phyloP scores from a whole-genome alignment of 2,113 vertebrate species.

The Crypturellus undulatus region DNA sequence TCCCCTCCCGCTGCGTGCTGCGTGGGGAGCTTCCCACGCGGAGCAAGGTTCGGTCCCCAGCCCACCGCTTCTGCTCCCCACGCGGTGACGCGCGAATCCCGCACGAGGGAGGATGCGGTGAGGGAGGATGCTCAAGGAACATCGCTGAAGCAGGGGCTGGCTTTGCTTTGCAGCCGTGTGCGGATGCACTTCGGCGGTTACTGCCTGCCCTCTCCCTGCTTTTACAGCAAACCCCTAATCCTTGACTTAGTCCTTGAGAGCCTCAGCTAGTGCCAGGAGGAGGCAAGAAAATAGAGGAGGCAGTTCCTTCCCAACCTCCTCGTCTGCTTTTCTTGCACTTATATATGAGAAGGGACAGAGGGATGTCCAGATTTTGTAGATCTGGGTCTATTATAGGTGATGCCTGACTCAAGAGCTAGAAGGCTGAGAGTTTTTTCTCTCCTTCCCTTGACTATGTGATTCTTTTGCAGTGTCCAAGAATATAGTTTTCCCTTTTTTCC shows the following conservation, averaged over 20 bases:
- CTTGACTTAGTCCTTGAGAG: background rate
- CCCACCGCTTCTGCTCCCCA: constrained; percentile 55
- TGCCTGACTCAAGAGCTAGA: background rate
- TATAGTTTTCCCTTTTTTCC: background rate
- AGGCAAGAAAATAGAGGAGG: background rate
- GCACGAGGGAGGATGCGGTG: constrained; percentile 41
- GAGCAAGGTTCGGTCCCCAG: constrained; percentile 52
- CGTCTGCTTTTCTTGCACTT: rapidly evolving
- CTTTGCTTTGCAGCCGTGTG: background rate
- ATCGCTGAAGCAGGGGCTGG: background rate
- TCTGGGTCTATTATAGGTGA: background rate
- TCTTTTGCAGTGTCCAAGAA: background rate
- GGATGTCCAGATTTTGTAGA: background rate
- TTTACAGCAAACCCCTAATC: background rate
- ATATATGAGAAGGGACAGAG: background rate
- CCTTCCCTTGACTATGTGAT: background rate
- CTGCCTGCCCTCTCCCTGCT: background rate
- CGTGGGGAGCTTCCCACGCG: constrained; percentile 60
- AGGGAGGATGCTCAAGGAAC: constrained; percentile 49
- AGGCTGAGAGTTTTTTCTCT: background rate
- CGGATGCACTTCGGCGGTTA: background rate
- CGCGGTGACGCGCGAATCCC: constrained; percentile 28
- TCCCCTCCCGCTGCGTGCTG: constrained; percentile 44
- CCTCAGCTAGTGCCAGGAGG: background rate
- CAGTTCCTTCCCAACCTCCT: background rate